Percentiles rank a stretch among this genome's conserved stretches.
These are phyloP conservation scores for Cheirogaleus major DNA, from an alignment of 2,797 vertebrate genomes.

Conservation along the genomic window DNA sequence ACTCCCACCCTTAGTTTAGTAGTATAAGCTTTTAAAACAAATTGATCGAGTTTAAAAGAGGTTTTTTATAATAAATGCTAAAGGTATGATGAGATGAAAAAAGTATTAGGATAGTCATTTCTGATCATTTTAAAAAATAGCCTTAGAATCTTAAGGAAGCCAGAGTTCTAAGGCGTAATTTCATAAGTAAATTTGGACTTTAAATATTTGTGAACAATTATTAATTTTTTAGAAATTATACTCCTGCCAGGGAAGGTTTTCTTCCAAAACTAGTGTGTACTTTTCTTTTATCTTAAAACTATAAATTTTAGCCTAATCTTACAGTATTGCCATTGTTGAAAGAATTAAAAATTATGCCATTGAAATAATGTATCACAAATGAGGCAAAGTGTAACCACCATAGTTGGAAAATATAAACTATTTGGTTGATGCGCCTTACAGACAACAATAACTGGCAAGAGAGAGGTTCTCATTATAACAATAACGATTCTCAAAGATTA, in stretches of 20 bases:
- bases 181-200: not conserved
- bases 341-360: not conserved
- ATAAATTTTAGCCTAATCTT: not conserved
- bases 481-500: not conserved
- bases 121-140: not conserved
- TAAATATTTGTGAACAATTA: not conserved
- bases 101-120: slow-evolving; percentile 11
- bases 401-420: not conserved
- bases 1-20: not conserved
- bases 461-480: not conserved
- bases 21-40: slow-evolving; percentile 7
- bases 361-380: not conserved
- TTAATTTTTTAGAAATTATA: not conserved
- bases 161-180: not conserved
- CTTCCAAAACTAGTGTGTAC: not conserved
- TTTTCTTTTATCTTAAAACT: not conserved
- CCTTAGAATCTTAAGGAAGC: not conserved
- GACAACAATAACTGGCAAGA: not conserved
- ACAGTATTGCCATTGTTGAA: not conserved
- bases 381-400: not conserved
- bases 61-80: not conserved
- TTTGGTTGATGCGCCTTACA: not conserved
- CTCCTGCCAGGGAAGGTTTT: not conserved
- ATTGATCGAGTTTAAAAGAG: not conserved
- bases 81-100: not conserved